Conservation (phyloP, 2,797 vertebrate species). For the Melopsittacus undulatus region DNA sequence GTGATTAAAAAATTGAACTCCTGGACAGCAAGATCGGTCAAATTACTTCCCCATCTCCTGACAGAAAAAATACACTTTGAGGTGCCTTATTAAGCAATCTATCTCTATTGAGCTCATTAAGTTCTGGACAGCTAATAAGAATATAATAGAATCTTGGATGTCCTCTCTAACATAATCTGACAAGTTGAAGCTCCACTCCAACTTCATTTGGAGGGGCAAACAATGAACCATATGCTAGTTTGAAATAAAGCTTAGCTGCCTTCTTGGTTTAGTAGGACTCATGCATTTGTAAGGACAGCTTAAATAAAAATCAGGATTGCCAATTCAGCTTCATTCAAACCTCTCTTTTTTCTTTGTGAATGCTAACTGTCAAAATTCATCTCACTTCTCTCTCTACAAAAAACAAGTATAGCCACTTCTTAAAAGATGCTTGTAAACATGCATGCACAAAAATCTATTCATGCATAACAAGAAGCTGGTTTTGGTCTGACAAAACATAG, state of each 20-base stretch:
- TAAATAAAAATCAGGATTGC: slow-evolving; percentile 2
- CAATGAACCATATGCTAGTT: slow-evolving; percentile 57
- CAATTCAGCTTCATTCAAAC: not conserved
- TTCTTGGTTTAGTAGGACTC: not conserved
- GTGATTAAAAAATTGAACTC: slow-evolving; percentile 66
- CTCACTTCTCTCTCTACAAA: not conserved
- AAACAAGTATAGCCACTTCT: not conserved
- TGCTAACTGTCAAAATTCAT: not conserved
- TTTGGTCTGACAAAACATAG: not conserved
- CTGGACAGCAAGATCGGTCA: slow-evolving; percentile 51
- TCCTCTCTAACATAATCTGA: slow-evolving; percentile 70
- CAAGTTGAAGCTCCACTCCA: slow-evolving; percentile 64
- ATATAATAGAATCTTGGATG: slow-evolving; percentile 71
- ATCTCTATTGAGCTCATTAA: slow-evolving; percentile 71
- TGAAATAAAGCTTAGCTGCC: slow-evolving; percentile 36
- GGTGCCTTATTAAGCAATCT: slow-evolving; percentile 66
- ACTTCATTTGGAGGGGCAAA: slow-evolving; percentile 69
- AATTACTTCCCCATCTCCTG: slow-evolving; percentile 61
- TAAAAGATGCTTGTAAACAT: not conserved
- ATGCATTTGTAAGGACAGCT: not conserved
- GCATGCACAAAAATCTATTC: not conserved
- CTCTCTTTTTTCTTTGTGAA: not conserved
- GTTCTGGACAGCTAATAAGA: slow-evolving; percentile 71
- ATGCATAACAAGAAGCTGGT: not conserved
- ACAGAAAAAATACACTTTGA: slow-evolving; percentile 64